Evolutionary conservation across 2,113 vertebrate genomes (phyloP).

Genomic region (Lagenorhynchus albirostris): DNA sequence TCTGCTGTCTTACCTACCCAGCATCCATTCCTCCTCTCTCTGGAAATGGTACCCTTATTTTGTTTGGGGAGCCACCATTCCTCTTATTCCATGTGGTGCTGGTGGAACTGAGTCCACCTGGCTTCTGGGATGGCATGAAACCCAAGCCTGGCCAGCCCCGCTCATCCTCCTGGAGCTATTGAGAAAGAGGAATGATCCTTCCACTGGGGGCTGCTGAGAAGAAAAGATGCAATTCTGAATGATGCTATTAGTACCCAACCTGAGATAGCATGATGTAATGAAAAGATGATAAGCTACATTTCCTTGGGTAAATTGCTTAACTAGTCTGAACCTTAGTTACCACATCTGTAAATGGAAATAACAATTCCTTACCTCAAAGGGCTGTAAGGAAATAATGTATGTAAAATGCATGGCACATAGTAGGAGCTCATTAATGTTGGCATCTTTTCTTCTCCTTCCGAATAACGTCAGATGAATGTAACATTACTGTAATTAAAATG

Average conservation of each 20-base stretch:
- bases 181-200: background rate
- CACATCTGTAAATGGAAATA: conserved; percentile 40
- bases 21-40: background rate
- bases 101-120: background rate
- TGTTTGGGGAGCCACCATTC: background rate
- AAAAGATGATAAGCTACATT: conserved; percentile 1
- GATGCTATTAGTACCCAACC: background rate
- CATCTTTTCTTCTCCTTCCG: background rate
- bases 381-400: background rate
- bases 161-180: background rate
- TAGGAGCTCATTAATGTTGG: conserved; percentile 66
- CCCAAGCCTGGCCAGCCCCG: background rate
- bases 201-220: background rate
- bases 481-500: conserved; percentile 69
- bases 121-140: background rate
- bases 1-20: background rate
- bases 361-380: conserved; percentile 4
- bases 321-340: background rate
- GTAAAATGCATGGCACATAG: conserved; percentile 57
- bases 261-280: background rate
- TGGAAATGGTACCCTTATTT: background rate
- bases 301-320: conserved; percentile 4
- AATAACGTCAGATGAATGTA: conserved; percentile 55
- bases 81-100: background rate
- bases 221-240: background rate